Conservation (phyloP, 92 coral and sea anemone genomes). For the Epizoanthus rinbou region DNA sequence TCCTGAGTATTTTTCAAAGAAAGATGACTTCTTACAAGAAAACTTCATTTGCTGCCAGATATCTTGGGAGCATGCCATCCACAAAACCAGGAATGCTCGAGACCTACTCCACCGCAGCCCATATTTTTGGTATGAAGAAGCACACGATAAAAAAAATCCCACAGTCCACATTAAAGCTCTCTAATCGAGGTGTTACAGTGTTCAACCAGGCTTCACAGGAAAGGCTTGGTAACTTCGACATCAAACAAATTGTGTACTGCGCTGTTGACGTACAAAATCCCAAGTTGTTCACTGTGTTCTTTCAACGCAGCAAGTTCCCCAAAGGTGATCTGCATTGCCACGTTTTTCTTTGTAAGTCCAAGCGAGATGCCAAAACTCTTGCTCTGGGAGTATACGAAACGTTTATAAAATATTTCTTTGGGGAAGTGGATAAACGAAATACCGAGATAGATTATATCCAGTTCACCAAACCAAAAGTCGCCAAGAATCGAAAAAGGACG, state of each 20-base stretch:
- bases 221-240: background rate
- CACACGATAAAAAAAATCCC: background rate
- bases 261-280: slow-evolving; percentile 14
- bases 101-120: background rate
- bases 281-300: slow-evolving; percentile 11
- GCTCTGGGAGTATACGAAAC: background rate
- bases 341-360: slow-evolving; percentile 19
- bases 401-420: background rate
- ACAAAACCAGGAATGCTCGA: background rate
- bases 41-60: background rate
- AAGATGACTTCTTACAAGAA: background rate
- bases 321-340: slow-evolving; percentile 1
- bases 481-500: too few relatives aligned
- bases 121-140: background rate
- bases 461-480: too few relatives aligned
- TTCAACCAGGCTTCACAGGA: background rate
- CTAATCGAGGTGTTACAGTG: background rate
- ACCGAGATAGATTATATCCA: too few relatives aligned
- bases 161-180: slow-evolving; percentile 8
- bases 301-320: background rate
- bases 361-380: background rate
- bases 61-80: background rate
- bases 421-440: background rate
- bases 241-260: slow-evolving; percentile 5
- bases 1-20: background rate